Conservation (phyloP, 2,888 invertebrate species). For the Mactromeris polynyma region DNA sequence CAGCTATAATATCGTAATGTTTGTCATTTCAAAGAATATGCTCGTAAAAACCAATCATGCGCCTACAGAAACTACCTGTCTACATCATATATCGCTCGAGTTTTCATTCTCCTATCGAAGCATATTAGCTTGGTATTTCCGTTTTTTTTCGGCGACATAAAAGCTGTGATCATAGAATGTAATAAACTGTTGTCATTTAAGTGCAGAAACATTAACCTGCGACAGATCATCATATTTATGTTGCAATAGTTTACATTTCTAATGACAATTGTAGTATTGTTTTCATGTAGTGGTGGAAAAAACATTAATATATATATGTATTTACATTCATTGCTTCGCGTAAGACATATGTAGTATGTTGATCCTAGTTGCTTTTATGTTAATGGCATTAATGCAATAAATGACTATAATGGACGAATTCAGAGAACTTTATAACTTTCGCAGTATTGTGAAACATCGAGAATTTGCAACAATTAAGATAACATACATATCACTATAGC, state of each 20-base stretch:
- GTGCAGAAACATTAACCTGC: not conserved
- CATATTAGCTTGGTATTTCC: not conserved
- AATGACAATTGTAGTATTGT: slow-evolving; percentile 16
- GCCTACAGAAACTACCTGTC: not conserved
- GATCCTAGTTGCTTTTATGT: too few relatives aligned
- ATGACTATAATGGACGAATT: too few relatives aligned
- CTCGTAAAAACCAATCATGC: not conserved
- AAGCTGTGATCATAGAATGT: not conserved
- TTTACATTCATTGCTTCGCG: too few relatives aligned
- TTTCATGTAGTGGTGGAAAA: not conserved
- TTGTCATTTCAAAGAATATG: not conserved
- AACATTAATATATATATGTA: not conserved
- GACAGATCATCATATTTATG: slow-evolving; percentile 12
- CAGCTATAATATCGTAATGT: not conserved
- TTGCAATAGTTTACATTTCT: not conserved
- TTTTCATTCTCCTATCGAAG: not conserved
- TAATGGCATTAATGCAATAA: too few relatives aligned
- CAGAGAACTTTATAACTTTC: too few relatives aligned
- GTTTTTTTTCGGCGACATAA: not conserved
- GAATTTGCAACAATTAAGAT: too few relatives aligned
- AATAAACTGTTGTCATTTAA: not conserved
- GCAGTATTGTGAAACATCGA: too few relatives aligned
- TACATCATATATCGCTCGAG: not conserved
- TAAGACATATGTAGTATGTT: too few relatives aligned
- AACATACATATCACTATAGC: too few relatives aligned